Evolutionary conservation across 2,797 vertebrate species (phyloP).

Genomic region (Ambastaia sidthimunki): DNA sequence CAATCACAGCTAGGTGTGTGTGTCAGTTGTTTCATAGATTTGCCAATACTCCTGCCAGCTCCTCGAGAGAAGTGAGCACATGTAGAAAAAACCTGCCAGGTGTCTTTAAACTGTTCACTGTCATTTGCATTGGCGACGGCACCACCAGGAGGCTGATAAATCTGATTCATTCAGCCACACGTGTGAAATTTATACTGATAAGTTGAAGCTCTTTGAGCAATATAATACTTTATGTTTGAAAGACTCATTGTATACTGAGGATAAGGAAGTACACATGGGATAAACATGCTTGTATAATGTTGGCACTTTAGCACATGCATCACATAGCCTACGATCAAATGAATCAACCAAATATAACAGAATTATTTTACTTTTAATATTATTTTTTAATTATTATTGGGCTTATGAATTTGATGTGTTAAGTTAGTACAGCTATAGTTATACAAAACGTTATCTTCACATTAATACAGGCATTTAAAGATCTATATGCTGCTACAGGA

Average conservation of each 20-base stretch:
- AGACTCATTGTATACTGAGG: neutral
- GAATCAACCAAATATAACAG: too few species aligned
- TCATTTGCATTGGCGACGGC: slow-evolving; percentile 21
- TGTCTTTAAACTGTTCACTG: slow-evolving; percentile 39
- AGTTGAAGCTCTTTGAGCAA: neutral
- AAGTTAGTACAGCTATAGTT: too few species aligned
- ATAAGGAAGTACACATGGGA: neutral
- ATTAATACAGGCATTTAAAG: neutral
- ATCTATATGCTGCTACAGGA: neutral
- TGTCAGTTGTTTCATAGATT: slow-evolving; percentile 53
- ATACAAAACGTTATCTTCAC: too few species aligned
- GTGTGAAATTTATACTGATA: slow-evolving; percentile 18
- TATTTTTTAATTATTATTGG: too few species aligned
- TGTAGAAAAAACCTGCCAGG: slow-evolving; percentile 19
- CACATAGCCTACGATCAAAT: neutral
- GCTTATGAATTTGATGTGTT: too few species aligned
- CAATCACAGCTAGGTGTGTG: slow-evolving; percentile 47
- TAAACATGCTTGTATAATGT: neutral
- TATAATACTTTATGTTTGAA: neutral
- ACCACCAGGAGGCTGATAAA: slow-evolving; percentile 22
- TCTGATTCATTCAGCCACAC: slow-evolving; percentile 12
- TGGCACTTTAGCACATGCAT: neutral
- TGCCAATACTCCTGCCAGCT: slow-evolving; percentile 50
- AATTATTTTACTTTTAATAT: too few species aligned
- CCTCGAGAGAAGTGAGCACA: neutral